Base-by-base conservation (phyloP, 2,113 vertebrate genomes). In the Chionomys nivalis region DNA sequence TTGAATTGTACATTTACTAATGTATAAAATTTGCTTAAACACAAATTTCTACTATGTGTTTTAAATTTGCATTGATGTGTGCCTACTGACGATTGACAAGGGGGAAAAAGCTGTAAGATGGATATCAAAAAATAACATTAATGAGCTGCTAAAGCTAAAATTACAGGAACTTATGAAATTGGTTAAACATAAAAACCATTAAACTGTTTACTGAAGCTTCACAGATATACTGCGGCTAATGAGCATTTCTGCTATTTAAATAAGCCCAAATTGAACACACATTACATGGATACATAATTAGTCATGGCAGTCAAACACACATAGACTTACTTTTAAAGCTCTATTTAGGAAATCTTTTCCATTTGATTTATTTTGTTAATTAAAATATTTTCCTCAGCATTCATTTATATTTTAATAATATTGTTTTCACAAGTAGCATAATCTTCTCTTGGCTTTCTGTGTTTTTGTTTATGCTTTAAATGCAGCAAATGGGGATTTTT, bases 141-240 rank as follows among this genome's bases (percentile, higher is more conserved):
- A 99, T 99, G 98, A 99, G 98, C 98, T 98, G 98, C 98, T 98
- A 98, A 98, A 98, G 98, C 98, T 98, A 98, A 98, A 99, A 98
- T 99, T 98, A 98, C 97, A 98, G 98, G 98, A 99, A 99, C 98
- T 99, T 99, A 99, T 97, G 97, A 98, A 99, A 99, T 98, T 98
- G 98, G 98, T 99, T 99, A 98, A 99, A 99, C 98, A 99, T 98
- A 98, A 98, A 98, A 99, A 98, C 98, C 99, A 99, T 99, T 99
- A 99, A 98, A 98, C 98, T 98, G 98, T 98, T 99, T 98, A 98
- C 98, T 99, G 98, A 99, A 98, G 98, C 99, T 98, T 99, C 98
- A 98, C 98, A 99, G 98, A 99, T 99, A 98, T 98, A 98, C 98
- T 98, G 98, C 98, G 98, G 98, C 98, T 99, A 99, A 99, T 99